phyloP scores from a whole-genome alignment of 2,888 invertebrate species.

The Acrocyrtus sp. region DNA sequence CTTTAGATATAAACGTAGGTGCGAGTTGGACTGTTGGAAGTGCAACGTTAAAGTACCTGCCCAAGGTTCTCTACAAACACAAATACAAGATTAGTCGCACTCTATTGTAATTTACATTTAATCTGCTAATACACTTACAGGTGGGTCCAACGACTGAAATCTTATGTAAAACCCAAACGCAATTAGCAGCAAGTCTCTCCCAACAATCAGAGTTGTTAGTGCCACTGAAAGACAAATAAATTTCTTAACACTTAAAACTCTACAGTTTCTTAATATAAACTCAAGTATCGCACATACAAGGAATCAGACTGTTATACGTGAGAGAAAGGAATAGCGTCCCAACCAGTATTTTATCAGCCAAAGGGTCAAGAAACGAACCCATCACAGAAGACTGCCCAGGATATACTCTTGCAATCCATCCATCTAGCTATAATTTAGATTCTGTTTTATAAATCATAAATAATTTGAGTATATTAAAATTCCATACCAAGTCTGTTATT shows the following conservation, averaged over 20 bases:
- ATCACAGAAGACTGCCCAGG: constrained; percentile 90
- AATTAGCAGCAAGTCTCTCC: constrained; percentile 84
- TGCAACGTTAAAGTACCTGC: constrained; percentile 90
- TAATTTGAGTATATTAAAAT: no score
- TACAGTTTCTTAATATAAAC: no score
- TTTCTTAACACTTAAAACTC: no score
- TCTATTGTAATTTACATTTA: no score
- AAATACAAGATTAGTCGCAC: constrained; percentile 14
- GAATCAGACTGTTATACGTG: constrained; percentile 86
- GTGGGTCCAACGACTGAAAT: constrained; percentile 88
- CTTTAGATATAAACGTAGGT: constrained; percentile 93
- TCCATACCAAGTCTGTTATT: constrained; percentile 87
- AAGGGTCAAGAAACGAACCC: constrained; percentile 95
- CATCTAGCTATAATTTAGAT: constrained; percentile 79
- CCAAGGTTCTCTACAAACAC: constrained; percentile 79
- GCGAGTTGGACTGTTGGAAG: constrained; percentile 91
- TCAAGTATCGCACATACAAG: no score
- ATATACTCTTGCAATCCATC: constrained; percentile 95
- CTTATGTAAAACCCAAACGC: constrained; percentile 89
- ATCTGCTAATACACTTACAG: no score
- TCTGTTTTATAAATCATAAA: neutral
- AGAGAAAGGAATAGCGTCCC: constrained; percentile 88
- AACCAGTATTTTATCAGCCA: constrained; percentile 95
- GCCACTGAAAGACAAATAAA: constrained; percentile 67
- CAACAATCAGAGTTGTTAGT: constrained; percentile 83